phyloP scores from a whole-genome alignment of 2,113 vertebrate genomes.

The Periophthalmus modestus region DNA sequence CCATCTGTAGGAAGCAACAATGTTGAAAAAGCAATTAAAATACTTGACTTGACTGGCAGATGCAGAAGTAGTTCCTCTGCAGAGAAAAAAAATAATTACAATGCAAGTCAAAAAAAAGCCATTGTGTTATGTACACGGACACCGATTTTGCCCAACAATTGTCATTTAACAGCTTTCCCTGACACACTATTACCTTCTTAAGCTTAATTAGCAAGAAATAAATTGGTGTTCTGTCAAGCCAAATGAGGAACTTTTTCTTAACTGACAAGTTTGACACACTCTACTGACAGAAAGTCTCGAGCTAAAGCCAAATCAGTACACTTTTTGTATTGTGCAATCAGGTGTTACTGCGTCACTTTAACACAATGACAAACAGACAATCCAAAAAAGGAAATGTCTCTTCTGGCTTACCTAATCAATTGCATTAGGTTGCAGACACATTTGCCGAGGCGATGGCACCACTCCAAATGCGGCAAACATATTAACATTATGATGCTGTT shows the following conservation, averaged over 20 bases:
- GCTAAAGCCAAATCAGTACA: neutral
- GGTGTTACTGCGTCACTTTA: constrained; percentile 37
- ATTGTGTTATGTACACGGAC: constrained; percentile 5
- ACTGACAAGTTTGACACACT: neutral
- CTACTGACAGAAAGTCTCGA: neutral
- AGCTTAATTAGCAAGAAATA: constrained; percentile 44
- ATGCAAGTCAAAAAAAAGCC: constrained; percentile 13
- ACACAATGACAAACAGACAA: constrained; percentile 41
- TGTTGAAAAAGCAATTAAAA: constrained; percentile 14
- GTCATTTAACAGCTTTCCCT: constrained; percentile 27
- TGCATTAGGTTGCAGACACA: constrained; percentile 32
- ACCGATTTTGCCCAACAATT: constrained; percentile 18
- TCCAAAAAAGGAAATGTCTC: constrained; percentile 26
- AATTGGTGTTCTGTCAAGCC: constrained; percentile 20
- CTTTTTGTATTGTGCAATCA: constrained; percentile 39
- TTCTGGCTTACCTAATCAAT: constrained; percentile 29
- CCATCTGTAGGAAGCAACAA: constrained; percentile 1
- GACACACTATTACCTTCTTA: constrained; percentile 41
- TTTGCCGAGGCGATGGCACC: constrained; percentile 22
- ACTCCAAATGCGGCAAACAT: constrained; percentile 42
- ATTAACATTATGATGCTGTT: constrained; percentile 45
- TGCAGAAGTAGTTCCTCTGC: neutral
- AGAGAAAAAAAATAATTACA: neutral
- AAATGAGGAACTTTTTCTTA: constrained; percentile 39
- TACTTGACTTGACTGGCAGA: constrained; percentile 19